Conservation (phyloP, 2,113 vertebrate genomes). For the Centrocercus urophasianus region DNA sequence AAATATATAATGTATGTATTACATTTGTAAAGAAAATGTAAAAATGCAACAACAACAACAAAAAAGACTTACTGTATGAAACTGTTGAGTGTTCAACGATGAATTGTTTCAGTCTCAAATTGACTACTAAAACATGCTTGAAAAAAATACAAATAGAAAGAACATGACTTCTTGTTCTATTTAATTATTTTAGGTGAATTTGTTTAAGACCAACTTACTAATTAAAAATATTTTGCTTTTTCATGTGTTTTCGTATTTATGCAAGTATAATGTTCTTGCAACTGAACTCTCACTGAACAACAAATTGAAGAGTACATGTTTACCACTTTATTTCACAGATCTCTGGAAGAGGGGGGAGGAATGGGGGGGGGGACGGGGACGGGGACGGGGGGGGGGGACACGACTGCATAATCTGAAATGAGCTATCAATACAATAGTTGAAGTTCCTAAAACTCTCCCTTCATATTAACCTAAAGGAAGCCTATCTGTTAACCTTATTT, state of each 20-base stretch:
- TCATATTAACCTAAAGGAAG: neutral
- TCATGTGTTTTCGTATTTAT: slow-evolving; percentile 61
- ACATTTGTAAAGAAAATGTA: slow-evolving; percentile 86
- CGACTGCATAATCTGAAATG: neutral
- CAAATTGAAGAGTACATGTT: slow-evolving; percentile 33
- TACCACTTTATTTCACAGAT: slow-evolving; percentile 27
- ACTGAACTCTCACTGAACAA: slow-evolving; percentile 3
- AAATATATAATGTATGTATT: slow-evolving; percentile 80
- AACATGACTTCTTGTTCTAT: slow-evolving; percentile 82
- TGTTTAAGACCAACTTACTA: slow-evolving; percentile 97
- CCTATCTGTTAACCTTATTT: slow-evolving; percentile 31
- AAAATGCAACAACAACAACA: slow-evolving; percentile 79
- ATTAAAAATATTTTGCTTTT: slow-evolving; percentile 90
- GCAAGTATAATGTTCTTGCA: slow-evolving; percentile 47
- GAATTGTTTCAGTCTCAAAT: slow-evolving; percentile 72
- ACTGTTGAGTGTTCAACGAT: slow-evolving; percentile 70
- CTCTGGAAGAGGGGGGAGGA: neutral
- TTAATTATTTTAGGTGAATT: slow-evolving; percentile 91
- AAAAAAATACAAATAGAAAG: slow-evolving; percentile 68
- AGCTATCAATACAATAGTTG: neutral
- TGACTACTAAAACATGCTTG: slow-evolving; percentile 66
- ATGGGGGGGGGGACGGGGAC: too few relatives aligned
- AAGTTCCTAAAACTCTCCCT: neutral
- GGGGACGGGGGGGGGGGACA: neutral
- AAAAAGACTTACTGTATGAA: slow-evolving; percentile 70